Evolutionary conservation across 2,113 vertebrate species (phyloP).

Genomic region (Cettia cetti): DNA sequence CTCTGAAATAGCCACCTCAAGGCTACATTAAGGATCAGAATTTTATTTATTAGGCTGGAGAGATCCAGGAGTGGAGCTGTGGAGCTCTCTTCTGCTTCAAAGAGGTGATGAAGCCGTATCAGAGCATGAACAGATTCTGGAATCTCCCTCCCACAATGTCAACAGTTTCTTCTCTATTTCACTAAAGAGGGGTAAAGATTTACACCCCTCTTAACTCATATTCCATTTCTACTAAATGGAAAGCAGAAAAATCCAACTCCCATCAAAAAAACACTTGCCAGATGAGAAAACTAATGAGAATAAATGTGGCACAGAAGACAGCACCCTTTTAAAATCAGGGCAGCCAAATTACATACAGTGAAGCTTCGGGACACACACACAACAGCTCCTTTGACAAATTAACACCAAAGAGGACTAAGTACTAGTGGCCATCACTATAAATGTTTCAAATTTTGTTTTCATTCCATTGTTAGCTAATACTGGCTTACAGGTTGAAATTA

Average conservation of each 20-base stretch:
- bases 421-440: neutral
- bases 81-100: neutral
- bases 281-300: neutral
- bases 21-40: neutral
- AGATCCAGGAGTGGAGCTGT: neutral
- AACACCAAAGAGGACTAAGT: neutral
- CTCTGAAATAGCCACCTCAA: neutral
- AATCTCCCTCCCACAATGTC: neutral
- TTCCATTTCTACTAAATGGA: neutral
- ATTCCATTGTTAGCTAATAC: neutral
- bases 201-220: neutral
- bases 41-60: neutral
- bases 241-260: neutral
- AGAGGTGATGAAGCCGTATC: neutral
- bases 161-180: neutral
- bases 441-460: neutral
- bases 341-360: neutral
- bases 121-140: neutral
- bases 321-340: neutral
- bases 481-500: constrained; percentile 42
- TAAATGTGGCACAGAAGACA: neutral
- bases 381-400: constrained; percentile 22
- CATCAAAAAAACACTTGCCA: neutral
- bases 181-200: neutral
- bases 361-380: neutral